Evolutionary conservation across 2,888 invertebrate genomes (phyloP), one percentile per base, ranked within the genome.

Genomic region (Heliconius aoede): DNA sequence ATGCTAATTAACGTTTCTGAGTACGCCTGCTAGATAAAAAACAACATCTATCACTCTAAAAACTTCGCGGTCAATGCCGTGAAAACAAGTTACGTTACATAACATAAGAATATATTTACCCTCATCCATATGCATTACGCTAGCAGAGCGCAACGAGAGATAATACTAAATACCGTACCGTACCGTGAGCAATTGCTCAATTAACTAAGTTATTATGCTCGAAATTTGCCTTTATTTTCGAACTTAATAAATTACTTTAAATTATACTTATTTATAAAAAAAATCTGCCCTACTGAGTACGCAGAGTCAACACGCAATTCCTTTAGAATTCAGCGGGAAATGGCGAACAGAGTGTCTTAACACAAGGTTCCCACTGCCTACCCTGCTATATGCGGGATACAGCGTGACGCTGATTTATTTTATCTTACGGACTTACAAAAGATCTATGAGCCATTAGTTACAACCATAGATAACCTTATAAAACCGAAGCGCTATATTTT

Each of bases 51-150:
- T 60, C 15, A 40, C 30, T 61, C 18, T 32, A 26, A 69, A 32
- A 46, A 67, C 74, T 65, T 74, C 58, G 60, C 78, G 79, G 79
- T 76, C 79, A 78, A 73, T 79, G 79, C 76, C 79, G 78, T 78
- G 76, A 74, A 78, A 79, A 74, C 76, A 69, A 28, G 73, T 79
- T 78, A 32, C 55, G 69, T 69, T 69, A 69, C 55, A 69, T 69
- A 55, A 79, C 74, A 51, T 77, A 78, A 77, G 58, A 73, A 67
- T 51, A 40, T 67, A 76, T 76, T 78, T 76, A 60, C 74, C 78
- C 74, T 79, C 61, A 76, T 78, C 26, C 74, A 77, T 81, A 77
- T 80, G 82, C 74, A 79, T 80, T 79, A 71, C 77, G 78, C 58
- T 83, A 81, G 62, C 67, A 67, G 55, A 68, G 74, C 79, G 78